Base-by-base conservation (phyloP, 2,888 invertebrate genomes). In the Odontomyia ornata region DNA sequence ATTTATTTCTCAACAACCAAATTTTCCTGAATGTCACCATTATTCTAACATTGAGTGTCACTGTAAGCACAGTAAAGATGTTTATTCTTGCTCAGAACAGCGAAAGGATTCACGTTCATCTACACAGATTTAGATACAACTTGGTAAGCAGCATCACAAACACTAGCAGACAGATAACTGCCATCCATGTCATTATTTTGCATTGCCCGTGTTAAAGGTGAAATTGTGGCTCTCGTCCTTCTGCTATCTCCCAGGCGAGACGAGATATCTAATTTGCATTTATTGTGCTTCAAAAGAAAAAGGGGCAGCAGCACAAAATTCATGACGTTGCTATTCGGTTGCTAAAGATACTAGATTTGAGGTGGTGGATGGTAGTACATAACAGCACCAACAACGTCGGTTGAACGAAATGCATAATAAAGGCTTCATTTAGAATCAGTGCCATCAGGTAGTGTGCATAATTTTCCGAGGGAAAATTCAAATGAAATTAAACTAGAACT, bases 201-300 rank as follows among this genome's bases (percentile, higher is more conserved):
- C 36, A 64, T 52, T 25, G 46, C 52, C 64, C 65, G 30, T 62
- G 60, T 43, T 64, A 13, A 57, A 73, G 73, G 78, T 73, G 71
- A 73, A 76, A 73, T 76, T 76, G 69, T 72, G 36, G 71, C 60
- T 67, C 60, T 25, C 21, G 46, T 76, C 52, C 57, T 64, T 36
- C 67, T 56, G 56, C 73, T 43, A 23, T 21, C 23, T 60, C 52
- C 47, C 76, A 7, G 25, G 25, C 65, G 46, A 52, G 57, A 46
- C 73, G 73, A 73, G 76, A 67, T 73, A 78, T 75, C 78, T 78
- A 78, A 78, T 78, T 78, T 78, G 78, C 78, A 78, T 78, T 78
- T 78, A 78, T 78, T 78, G 76, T 67, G 72, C 75, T 75, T 75
- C 73, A 57, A 73, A 52, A 73, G 36, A 60, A 73, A 73, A 30